Percentiles rank a stretch among this genome's conserved stretches.
Evolutionary conservation across 2,797 vertebrate genomes (phyloP).

Genomic region (Sebastes matsubarae): DNA sequence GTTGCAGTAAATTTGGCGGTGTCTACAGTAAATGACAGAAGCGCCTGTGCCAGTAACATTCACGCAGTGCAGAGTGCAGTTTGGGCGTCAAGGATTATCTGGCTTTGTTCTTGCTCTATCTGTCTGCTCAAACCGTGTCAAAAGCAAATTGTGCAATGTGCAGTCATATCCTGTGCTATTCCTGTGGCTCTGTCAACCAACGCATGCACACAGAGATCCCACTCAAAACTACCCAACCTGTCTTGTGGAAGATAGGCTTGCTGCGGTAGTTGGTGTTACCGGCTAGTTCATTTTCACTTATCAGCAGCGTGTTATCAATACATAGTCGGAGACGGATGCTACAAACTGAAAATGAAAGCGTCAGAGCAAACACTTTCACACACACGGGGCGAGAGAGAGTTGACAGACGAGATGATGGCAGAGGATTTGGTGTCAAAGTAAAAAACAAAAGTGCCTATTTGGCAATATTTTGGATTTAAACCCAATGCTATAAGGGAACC

Average conservation of each 20-base stretch:
- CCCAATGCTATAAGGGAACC: too few species aligned
- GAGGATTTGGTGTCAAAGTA: too few species aligned
- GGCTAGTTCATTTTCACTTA: too few species aligned
- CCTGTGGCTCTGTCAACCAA: neutral
- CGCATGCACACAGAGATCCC: neutral
- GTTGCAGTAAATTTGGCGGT: too few species aligned
- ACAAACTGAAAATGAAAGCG: too few species aligned
- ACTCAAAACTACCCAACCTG: neutral
- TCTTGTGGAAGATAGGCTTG: neutral
- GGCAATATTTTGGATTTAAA: neutral
- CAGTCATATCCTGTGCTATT: neutral
- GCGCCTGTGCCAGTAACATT: neutral
- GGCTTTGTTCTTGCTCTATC: conserved; percentile 17
- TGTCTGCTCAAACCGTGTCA: neutral
- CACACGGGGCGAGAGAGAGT: too few species aligned
- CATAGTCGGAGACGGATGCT: too few species aligned
- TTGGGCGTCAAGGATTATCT: conserved; percentile 13
- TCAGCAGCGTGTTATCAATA: too few species aligned
- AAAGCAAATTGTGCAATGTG: conserved; percentile 10
- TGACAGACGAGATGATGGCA: too few species aligned
- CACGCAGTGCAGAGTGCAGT: neutral
- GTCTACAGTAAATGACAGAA: neutral
- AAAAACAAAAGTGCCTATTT: neutral
- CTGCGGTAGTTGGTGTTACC: too few species aligned
- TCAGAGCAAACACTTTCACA: too few species aligned